Conservation (phyloP, 2,797 vertebrate species). For the Pyrocephalus nanus region DNA sequence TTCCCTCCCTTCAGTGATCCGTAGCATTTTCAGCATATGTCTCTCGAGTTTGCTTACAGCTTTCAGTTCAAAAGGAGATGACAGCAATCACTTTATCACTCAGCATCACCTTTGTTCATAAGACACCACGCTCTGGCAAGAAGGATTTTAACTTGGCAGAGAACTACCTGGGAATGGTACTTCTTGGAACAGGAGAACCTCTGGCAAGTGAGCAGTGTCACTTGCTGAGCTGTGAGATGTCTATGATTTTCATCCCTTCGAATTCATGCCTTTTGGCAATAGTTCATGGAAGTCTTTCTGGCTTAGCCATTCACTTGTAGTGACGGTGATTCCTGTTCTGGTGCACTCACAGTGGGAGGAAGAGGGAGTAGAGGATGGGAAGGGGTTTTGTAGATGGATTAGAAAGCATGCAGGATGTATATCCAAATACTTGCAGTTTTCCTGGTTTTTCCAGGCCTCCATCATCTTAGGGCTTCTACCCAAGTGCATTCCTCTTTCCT, state of each 20-base stretch:
- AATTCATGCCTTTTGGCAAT: background rate
- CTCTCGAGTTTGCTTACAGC: conserved; percentile 56
- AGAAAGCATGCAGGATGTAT: background rate
- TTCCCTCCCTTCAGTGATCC: conserved; percentile 21
- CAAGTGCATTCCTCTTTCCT: background rate
- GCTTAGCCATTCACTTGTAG: background rate
- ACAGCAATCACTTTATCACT: background rate
- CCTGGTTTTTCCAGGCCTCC: background rate
- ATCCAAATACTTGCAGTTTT: accelerated
- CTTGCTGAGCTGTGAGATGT: accelerated
- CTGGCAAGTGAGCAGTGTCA: background rate
- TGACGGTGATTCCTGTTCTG: background rate
- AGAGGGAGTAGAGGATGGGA: background rate
- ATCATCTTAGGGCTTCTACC: background rate
- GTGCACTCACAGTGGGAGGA: accelerated
- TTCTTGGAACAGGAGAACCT: background rate
- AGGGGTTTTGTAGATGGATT: background rate
- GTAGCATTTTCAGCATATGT: background rate
- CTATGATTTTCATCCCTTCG: background rate
- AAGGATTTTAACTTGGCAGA: background rate
- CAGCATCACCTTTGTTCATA: background rate
- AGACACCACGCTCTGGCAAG: background rate
- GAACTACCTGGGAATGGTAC: background rate
- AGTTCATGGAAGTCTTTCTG: background rate
- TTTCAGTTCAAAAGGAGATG: conserved; percentile 24